These are phyloP conservation scores for Balearica regulorum DNA, from an alignment of 2,797 vertebrate genomes.

Conservation along the genomic window DNA sequence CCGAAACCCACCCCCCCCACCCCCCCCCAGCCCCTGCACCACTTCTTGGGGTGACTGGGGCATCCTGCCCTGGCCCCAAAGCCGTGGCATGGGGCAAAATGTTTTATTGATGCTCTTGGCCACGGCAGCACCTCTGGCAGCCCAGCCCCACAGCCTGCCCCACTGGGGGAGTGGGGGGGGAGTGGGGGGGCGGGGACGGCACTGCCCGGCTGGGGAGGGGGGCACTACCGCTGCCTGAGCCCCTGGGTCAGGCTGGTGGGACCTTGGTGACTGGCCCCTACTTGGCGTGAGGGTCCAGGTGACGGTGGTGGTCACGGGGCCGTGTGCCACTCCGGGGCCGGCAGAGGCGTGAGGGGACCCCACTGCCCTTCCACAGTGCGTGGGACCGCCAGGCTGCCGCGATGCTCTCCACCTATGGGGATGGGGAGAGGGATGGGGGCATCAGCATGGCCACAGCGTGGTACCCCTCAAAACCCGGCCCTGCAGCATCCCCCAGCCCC, in stretches of 20 bases:
- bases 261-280: background rate
- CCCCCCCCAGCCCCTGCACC: too few species aligned
- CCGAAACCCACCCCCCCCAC: background rate
- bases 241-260: background rate
- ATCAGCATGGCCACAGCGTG: accelerated
- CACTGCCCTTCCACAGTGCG: constrained; percentile 58
- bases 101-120: background rate
- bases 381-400: constrained; percentile 76
- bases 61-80: accelerated
- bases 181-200: too few species aligned
- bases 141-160: background rate
- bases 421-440: background rate
- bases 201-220: accelerated
- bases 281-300: constrained; percentile 53
- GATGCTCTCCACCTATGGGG: constrained; percentile 68
- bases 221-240: background rate
- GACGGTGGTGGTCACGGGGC: constrained; percentile 71
- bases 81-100: accelerated
- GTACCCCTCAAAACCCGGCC: background rate
- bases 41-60: background rate
- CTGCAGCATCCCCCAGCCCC: background rate
- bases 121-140: accelerated
- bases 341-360: constrained; percentile 58
- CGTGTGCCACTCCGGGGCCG: constrained; percentile 68
- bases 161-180: background rate